phyloP scores from a whole-genome alignment of 2,113 vertebrate species.

The Rallus limicola region DNA sequence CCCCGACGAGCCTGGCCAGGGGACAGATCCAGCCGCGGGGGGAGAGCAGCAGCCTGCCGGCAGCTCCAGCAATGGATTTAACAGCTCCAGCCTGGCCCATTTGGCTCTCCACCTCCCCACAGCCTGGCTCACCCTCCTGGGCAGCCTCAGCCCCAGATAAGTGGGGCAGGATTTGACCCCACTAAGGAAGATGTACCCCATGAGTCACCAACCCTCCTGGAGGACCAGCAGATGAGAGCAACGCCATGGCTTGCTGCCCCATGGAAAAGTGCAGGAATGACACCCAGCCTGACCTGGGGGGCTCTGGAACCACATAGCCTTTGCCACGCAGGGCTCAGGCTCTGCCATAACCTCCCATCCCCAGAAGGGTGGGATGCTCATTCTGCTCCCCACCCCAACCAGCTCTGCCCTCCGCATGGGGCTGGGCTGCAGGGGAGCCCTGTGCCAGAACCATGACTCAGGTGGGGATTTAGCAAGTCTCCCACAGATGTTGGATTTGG shows the following conservation, averaged over 20 bases:
- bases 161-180: not conserved
- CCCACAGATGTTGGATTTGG: not conserved
- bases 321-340: not conserved
- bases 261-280: not conserved
- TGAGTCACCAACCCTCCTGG: not conserved
- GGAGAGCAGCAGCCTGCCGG: not conserved
- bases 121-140: not conserved
- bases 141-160: not conserved
- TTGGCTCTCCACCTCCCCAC: not conserved
- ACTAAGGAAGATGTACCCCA: not conserved
- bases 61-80: conserved; percentile 33
- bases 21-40: not conserved
- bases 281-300: not conserved
- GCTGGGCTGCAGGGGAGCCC: not conserved
- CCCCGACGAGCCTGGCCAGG: not conserved
- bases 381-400: not conserved
- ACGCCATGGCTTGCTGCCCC: not conserved
- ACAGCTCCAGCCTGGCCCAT: conserved; percentile 16
- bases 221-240: rapidly evolving
- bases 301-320: not conserved
- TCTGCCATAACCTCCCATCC: not conserved
- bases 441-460: not conserved
- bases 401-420: not conserved
- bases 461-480: conserved; percentile 40
- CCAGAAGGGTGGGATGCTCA: not conserved